Percentiles rank a stretch among this genome's conserved stretches.
Conservation (phyloP, 92 coral and sea anemone species). For the Paramuricea clavata region DNA sequence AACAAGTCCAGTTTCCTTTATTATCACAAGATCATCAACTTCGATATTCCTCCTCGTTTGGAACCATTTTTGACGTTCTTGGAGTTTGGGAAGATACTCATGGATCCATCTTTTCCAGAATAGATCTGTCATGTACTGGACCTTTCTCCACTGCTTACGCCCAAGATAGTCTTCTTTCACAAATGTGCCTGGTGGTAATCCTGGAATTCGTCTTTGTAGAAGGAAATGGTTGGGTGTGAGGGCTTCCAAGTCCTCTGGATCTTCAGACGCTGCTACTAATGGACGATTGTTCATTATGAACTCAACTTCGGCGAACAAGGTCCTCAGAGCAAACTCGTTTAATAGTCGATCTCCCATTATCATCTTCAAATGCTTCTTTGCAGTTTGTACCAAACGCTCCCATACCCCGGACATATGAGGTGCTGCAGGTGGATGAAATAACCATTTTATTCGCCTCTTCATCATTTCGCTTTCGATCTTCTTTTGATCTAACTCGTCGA, state of each 20-base stretch:
- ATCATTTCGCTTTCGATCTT: slow-evolving; percentile 51
- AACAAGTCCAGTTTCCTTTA: slow-evolving; percentile 10
- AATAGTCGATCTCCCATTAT: slow-evolving; percentile 63
- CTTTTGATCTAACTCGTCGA: slow-evolving; percentile 55
- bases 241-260: slow-evolving; percentile 63
- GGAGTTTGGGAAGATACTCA: slow-evolving; percentile 32
- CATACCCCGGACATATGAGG: slow-evolving; percentile 75
- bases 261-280: slow-evolving; percentile 65
- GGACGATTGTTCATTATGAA: slow-evolving; percentile 62
- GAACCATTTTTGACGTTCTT: slow-evolving; percentile 48
- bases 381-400: slow-evolving; percentile 63
- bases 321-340: slow-evolving; percentile 63
- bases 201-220: slow-evolving; percentile 52
- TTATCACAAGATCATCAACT: slow-evolving; percentile 42
- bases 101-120: slow-evolving; percentile 55
- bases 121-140: slow-evolving; percentile 42
- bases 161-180: slow-evolving; percentile 61
- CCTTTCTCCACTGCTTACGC: slow-evolving; percentile 57
- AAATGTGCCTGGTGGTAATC: slow-evolving; percentile 68
- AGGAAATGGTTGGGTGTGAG: slow-evolving; percentile 76
- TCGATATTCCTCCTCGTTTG: background rate
- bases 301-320: slow-evolving; percentile 60
- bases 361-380: slow-evolving; percentile 67
- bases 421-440: slow-evolving; percentile 73
- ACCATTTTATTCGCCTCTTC: slow-evolving; percentile 66